Conservation (phyloP, 1,140 invertebrate species). For the Drosophila eugracilis region DNA sequence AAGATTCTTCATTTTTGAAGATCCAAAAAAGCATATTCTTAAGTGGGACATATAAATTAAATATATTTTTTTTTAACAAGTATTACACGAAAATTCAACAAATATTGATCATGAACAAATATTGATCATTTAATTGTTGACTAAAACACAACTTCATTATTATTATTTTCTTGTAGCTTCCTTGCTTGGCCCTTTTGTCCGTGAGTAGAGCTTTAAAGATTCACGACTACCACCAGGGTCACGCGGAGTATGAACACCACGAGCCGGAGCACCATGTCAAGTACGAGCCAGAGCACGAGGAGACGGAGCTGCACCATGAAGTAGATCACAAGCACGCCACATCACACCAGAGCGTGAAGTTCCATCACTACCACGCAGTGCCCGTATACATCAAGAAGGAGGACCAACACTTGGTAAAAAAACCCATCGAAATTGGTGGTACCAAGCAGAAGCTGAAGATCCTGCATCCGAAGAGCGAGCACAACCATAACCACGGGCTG, state of each 20-base stretch:
- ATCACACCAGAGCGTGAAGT: slow-evolving; percentile 88
- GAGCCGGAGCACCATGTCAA: slow-evolving; percentile 60
- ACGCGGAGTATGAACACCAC: slow-evolving; percentile 22
- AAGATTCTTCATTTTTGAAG: no score
- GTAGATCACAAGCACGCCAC: slow-evolving; percentile 88
- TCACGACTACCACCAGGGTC: slow-evolving; percentile 65
- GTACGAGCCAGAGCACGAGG: slow-evolving; percentile 85
- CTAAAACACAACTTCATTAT: background rate
- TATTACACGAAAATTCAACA: no score
- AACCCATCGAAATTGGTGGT: slow-evolving; percentile 87
- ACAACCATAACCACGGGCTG: slow-evolving; percentile 86
- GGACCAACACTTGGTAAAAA: slow-evolving; percentile 87
- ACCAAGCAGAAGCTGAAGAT: slow-evolving; percentile 87
- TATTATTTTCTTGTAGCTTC: slow-evolving; percentile 41
- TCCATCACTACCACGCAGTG: slow-evolving; percentile 88
- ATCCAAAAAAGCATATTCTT: no score
- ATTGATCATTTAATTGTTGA: no score
- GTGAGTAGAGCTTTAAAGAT: slow-evolving; percentile 63
- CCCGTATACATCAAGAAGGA: slow-evolving; percentile 89
- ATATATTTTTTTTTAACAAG: no score
- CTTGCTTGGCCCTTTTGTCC: slow-evolving; percentile 60
- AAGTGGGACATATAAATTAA: no score
- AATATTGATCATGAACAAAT: no score
- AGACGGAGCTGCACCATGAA: slow-evolving; percentile 87
- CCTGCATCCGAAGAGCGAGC: slow-evolving; percentile 87